Base-by-base conservation (phyloP, 2,797 vertebrate species). In the Arnoldichthys spilopterus region DNA sequence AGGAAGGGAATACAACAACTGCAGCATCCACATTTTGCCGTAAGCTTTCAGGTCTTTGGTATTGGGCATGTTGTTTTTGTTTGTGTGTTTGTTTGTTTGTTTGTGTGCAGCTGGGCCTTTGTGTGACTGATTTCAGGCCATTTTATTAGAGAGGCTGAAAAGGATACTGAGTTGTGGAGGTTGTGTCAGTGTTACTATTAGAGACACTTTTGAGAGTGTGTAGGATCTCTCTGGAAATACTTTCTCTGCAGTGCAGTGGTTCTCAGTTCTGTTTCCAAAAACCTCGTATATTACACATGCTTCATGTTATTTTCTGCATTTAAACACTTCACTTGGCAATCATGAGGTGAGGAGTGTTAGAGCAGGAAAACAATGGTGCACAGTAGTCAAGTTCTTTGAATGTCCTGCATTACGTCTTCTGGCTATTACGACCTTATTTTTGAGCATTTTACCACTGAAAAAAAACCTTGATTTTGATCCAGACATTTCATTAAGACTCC, bases 11-110 rank as follows among this genome's bases (percentile, higher is more conserved):
- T n/a, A 26, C 51, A 73, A 66, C 49, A 45, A 28, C 24, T 28
- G 18, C 47, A 32, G 0, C 28, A 62, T 1, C 61, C 15, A 78
- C 61, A 28, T 1, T 9, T 13, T 56, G 20, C 58, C 61, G 70
- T 78, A 78, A 59, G 34, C 40, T 30, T 1, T 43, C 37, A 56
- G 13, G 18, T 4, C 28, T 74, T 61, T 37, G 45, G 32, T 67
- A 40, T n/a, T n/a, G n/a, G n/a, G n/a, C n/a, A n/a, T n/a, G n/a
- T n/a, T n/a, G n/a, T 45, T 45, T 7, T 45, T 12, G n/a, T 8
- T 6, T 4, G 0, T 32, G 53, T 51, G 20, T 56, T 30, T 15
- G 15, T 74, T 28, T 47, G 45, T 12, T 47, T 51, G 7, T 26
- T 7, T 56, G 22, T 77, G 4, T 11, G 22, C 26, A 58, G 1